Evolutionary conservation across 2,888 invertebrate species (phyloP).

Genomic region (Papilio elwesi): DNA sequence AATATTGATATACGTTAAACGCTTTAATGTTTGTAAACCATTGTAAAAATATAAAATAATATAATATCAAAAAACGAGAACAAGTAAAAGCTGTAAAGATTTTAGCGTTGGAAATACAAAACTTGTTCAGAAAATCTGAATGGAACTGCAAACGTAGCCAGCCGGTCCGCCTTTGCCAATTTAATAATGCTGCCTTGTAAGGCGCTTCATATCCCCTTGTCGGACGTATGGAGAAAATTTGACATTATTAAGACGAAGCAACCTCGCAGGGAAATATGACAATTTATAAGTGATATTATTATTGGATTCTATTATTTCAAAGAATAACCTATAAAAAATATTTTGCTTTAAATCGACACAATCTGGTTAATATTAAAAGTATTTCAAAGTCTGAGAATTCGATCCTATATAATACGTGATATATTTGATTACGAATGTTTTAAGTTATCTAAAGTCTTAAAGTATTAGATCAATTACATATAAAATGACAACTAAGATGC

Average conservation of each 20-base stretch:
- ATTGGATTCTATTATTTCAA: neutral
- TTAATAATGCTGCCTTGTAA: slow-evolving; percentile 71
- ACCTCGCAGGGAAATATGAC: neutral
- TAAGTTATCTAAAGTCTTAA: too few relatives aligned
- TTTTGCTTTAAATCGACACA: too few relatives aligned
- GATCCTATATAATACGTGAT: too few relatives aligned
- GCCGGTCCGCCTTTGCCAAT: slow-evolving; percentile 57
- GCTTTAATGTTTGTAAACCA: neutral
- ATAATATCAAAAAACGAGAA: slow-evolving; percentile 1
- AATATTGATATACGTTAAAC: neutral
- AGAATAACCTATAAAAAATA: neutral
- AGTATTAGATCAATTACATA: too few relatives aligned
- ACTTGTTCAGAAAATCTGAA: slow-evolving; percentile 59
- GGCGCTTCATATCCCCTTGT: slow-evolving; percentile 54
- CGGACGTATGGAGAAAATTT: slow-evolving; percentile 39
- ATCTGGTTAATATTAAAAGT: too few relatives aligned
- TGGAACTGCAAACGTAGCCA: slow-evolving; percentile 57
- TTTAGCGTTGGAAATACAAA: slow-evolving; percentile 31
- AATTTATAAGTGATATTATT: neutral
- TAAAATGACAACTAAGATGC: too few relatives aligned
- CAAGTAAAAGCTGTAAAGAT: slow-evolving; percentile 13
- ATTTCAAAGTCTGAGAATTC: too few relatives aligned
- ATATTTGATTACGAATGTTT: too few relatives aligned
- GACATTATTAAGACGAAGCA: slow-evolving; percentile 35
- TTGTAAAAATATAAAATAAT: neutral